A percentile compares a stretch with the other conserved stretches of the same genome.
These are phyloP conservation scores for Ophonus ardosiacus DNA, from an alignment of 2,888 invertebrate species.

Conservation along the genomic window DNA sequence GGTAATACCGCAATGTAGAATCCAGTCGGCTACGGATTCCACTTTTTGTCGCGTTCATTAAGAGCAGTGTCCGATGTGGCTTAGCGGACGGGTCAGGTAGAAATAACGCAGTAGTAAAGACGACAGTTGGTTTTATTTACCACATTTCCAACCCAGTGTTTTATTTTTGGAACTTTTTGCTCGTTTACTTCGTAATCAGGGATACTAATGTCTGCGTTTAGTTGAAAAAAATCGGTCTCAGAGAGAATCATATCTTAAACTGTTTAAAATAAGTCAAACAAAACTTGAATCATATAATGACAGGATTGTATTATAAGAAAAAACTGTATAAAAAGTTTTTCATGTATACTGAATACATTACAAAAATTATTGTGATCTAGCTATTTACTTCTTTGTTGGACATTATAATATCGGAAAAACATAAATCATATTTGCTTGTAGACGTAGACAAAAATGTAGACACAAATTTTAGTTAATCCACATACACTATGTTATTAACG, in stretches of 20 bases:
- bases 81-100: slow-evolving; percentile 53
- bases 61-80: slow-evolving; percentile 44
- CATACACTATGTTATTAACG: neutral
- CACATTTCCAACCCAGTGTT: slow-evolving; percentile 38
- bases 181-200: slow-evolving; percentile 55
- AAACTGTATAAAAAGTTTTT: neutral
- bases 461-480: too few species aligned
- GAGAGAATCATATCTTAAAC: slow-evolving; percentile 12
- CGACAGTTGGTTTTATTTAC: slow-evolving; percentile 59
- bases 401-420: too few species aligned
- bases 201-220: slow-evolving; percentile 58
- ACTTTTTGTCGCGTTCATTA: slow-evolving; percentile 58
- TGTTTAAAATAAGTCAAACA: slow-evolving; percentile 4
- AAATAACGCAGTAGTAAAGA: slow-evolving; percentile 51
- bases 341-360: neutral
- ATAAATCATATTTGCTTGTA: too few species aligned
- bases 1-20: neutral
- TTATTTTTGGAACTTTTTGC: slow-evolving; percentile 59
- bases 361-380: too few species aligned
- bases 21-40: slow-evolving; percentile 8
- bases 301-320: neutral
- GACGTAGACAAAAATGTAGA: too few species aligned
- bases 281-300: neutral
- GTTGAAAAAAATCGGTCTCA: slow-evolving; percentile 23
- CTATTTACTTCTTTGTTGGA: too few species aligned